Base-by-base conservation (phyloP, 2,797 vertebrate species). In the Oceanodroma leucorhoa region DNA sequence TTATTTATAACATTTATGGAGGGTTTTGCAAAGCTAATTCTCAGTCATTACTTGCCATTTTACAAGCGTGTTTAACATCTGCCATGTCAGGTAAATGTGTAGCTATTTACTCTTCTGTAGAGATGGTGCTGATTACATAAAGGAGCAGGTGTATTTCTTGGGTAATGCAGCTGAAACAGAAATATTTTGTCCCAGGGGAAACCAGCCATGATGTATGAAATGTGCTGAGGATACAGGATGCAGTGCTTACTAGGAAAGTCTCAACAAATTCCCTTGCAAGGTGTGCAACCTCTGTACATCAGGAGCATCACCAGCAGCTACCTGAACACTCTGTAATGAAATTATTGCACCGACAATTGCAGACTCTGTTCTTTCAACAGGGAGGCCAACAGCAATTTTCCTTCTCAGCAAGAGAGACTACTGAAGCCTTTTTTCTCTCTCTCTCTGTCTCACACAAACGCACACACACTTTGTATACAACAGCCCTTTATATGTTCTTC, bases 81-180 rank as follows among this genome's bases (percentile, higher is more conserved):
- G 91, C 85, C 10, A 7, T n/a, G 54, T 95, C 86, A 94, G 71
- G 78, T 78, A 95, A 94, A 89, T 24, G 50, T 32, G 72, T 23
- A 73, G 65, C 73, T 89, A 91, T 90, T 93, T 95, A 53, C 62
- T 84, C 79, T 96, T 93, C 88, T 76, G 66, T 53, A 61, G 91
- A 87, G 64, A 93, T 75, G 19, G 58, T 90, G 66, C 87, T 86
- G 93, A 94, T 72, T 95, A 55, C 87, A 83, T 91, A 80, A 96
- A 95, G 71, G 22, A 75, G 87, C 89, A 95, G 91, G 77, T 92
- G 73, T 94, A 89, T 94, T 97, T 89, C 83, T 73, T 62, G 46
- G 78, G 55, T 82, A 93, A 91, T 55, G 80, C 73, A 65, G 89
- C 48, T 95, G 95, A 96, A 95, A 97, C 84, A 97, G 84, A 96